Base-by-base conservation (phyloP, 2,113 vertebrate species). In the Tupaia tana region DNA sequence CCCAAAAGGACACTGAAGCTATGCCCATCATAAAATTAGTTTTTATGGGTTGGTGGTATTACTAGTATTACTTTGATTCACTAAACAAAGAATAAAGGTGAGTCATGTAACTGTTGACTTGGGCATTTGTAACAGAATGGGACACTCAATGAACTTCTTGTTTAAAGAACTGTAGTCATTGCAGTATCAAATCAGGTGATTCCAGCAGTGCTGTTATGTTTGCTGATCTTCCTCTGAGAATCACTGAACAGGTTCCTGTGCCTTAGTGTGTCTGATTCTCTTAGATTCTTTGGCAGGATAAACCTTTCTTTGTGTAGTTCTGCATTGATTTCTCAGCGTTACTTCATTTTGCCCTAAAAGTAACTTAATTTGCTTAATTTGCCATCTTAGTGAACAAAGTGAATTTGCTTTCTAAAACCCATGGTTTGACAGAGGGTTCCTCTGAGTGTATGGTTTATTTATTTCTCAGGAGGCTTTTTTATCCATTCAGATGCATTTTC, bases 221-320 rank as follows among this genome's bases (percentile, higher is more conserved):
- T 66, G 56, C 64, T 85, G 27, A 52, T 81, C 87, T 93, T 87
- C 58, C 77, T 80, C 59, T 31, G 34, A 85, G 75, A 87, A 90
- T n/a, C 43, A 70, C 27, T 87, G 34, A 86, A 31, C 24, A 77
- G 82, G 84, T 12, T 64, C 24, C 9, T 66, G 14, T 9, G 59
- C 92, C 31, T n/a, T 15, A 78, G 58, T 63, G 66, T 85, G 43
- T 91, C 93, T 93, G 82, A 29, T 89, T 93, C 86, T 89, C 67
- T 85, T 87, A 18, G 79, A 0, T 69, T 73, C 79, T 75, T 79
- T 73, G 31, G 9, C 56, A 90, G 34, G 25, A 31, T 69, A 24
- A 79, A 16, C 16, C 54, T 89, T 27, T 59, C 70, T 71, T 87
- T 34, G 61, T 52, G 7, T 74, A 89, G 52, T 82, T 95, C 88